Base-by-base conservation (phyloP, 2,113 vertebrate species). In the Brachyhypopomus gauderio region DNA sequence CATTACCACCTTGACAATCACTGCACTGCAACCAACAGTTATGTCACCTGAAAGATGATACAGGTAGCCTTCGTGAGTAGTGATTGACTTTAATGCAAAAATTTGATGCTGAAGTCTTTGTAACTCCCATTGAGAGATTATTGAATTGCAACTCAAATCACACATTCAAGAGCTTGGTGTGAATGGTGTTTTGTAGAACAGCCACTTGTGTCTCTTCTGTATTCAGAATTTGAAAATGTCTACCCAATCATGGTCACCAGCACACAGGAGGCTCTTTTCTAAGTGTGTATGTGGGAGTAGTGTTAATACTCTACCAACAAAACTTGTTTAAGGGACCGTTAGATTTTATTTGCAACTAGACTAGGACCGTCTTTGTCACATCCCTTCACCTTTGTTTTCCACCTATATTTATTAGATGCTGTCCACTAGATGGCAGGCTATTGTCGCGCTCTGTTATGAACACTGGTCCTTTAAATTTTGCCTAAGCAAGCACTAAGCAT, bases 371-470 rank as follows among this genome's bases (percentile, higher is more conserved):
- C 20, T n/a, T 4, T 20, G 17, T 19, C 17, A 36, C 34, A 56
- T 58, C 9, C 12, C 25, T 27, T 82, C 3, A 62, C 30, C 34
- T 58, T 70, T 27, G 5, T n/a, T 5, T 77, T 64, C 9, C 9
- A 7, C 58, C 22, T 27, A 7, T 56, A 73, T 36, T 22, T 48
- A 11, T 14, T 74, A 60, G 6, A n/a, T 22, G 0, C 20, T 72
- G 8, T 9, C 88, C 92, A 91, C 90, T 87, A 92, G 91, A 92
- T 92, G 92, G 85, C 91, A 88, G 80, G 34, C 85, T 84, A 81
- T 86, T 52, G 66, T 74, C 78, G 38, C 41, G 12, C 8, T 12
- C 16, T 41, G 14, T 27, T 7, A n/a, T 16, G 0, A 20, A 20
- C 8, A 34, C 55, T 27, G 30, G 77, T 17, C 0, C n/a, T 78